Evolutionary conservation across 2,113 vertebrate species (phyloP).

Genomic region (Zapus hudsonius): DNA sequence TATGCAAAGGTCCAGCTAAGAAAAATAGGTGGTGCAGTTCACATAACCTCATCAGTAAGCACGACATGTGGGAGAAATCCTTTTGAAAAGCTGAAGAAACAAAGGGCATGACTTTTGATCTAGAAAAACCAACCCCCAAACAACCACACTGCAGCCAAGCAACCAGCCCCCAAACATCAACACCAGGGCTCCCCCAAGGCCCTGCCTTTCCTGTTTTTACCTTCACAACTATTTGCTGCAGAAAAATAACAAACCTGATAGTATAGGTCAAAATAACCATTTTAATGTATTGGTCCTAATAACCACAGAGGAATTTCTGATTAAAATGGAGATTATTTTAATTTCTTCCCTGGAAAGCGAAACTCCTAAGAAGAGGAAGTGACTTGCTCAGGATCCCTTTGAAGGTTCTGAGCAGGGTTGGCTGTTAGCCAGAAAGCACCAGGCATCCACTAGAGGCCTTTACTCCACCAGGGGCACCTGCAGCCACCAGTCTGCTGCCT

Average conservation of each 20-base stretch:
- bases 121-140: slow-evolving; percentile 62
- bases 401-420: not conserved
- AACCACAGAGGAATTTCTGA: not conserved
- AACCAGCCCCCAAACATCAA: slow-evolving; percentile 72
- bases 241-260: not conserved
- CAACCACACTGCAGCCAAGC: slow-evolving; percentile 75
- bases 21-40: not conserved
- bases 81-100: slow-evolving; percentile 33
- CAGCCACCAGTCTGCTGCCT: not conserved
- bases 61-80: not conserved
- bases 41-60: not conserved
- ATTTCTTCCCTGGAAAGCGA: slow-evolving; percentile 8
- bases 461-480: too few relatives aligned
- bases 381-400: not conserved
- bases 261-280: not conserved
- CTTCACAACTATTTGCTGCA: not conserved
- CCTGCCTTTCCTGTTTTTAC: slow-evolving; percentile 86
- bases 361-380: slow-evolving; percentile 51
- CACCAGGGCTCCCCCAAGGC: slow-evolving; percentile 67
- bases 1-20: not conserved
- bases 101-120: slow-evolving; percentile 28
- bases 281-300: not conserved
- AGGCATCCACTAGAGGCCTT: slow-evolving; percentile 31
- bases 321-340: not conserved
- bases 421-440: not conserved